Conservation (phyloP, 1,140 invertebrate species). For the Mylabris phalerata region DNA sequence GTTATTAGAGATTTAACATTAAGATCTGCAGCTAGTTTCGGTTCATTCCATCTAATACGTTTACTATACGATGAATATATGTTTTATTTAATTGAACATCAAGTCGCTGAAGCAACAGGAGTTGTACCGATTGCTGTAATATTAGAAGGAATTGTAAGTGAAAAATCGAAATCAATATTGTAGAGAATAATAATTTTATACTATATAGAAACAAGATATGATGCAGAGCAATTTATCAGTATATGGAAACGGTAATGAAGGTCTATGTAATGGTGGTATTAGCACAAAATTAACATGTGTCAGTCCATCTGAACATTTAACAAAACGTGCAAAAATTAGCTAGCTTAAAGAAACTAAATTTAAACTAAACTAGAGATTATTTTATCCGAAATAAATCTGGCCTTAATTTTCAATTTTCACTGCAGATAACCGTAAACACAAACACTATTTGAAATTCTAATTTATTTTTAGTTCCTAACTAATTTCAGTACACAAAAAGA, state of each 20-base stretch:
- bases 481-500: not conserved
- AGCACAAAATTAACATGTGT: slow-evolving; percentile 33
- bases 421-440: not conserved
- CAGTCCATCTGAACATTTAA: slow-evolving; percentile 35
- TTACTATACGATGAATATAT: slow-evolving; percentile 98
- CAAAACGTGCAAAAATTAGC: slow-evolving; percentile 41
- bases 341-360: slow-evolving; percentile 31
- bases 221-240: slow-evolving; percentile 36
- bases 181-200: not conserved
- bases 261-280: slow-evolving; percentile 29
- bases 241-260: slow-evolving; percentile 29
- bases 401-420: not conserved
- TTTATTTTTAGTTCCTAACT: not conserved
- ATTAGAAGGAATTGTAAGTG: slow-evolving; percentile 57
- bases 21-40: slow-evolving; percentile 94
- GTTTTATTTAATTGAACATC: slow-evolving; percentile 97
- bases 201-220: slow-evolving; percentile 37
- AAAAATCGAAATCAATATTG: not conserved
- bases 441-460: not conserved
- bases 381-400: no score
- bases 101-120: slow-evolving; percentile 84
- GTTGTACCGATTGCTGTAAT: slow-evolving; percentile 93
- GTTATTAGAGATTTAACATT: slow-evolving; percentile 92
- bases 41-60: slow-evolving; percentile 96
- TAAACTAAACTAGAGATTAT: not conserved